A percentile compares a stretch with the other conserved stretches of the same genome.
phyloP scores from a whole-genome alignment of 2,797 vertebrate species.

The Podargus strigoides region DNA sequence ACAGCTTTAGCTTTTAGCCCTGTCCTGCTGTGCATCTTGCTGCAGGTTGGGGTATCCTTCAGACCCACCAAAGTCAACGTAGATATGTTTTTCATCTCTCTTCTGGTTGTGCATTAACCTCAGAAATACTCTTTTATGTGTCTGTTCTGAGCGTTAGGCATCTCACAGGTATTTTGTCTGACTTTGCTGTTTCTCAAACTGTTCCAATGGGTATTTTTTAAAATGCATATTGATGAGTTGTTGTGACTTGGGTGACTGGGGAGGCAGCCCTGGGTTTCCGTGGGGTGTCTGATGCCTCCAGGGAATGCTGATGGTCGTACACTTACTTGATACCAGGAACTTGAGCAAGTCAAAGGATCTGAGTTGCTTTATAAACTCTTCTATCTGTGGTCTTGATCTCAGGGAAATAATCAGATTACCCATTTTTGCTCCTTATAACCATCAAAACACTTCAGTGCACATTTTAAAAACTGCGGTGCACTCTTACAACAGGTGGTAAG shows the following conservation, averaged over 20 bases:
- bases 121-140: not conserved
- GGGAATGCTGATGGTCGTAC: accelerated
- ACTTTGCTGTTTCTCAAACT: not conserved
- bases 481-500: accelerated
- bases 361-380: not conserved
- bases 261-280: not conserved
- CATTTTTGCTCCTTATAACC: not conserved
- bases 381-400: not conserved
- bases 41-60: not conserved
- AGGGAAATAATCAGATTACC: not conserved
- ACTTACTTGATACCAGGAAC: not conserved
- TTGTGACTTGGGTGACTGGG: not conserved
- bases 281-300: not conserved
- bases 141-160: not conserved
- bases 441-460: accelerated
- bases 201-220: not conserved
- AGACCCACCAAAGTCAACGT: not conserved
- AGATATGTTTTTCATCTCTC: not conserved
- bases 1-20: not conserved
- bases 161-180: not conserved
- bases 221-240: accelerated
- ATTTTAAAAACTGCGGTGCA: accelerated
- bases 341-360: not conserved
- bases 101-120: not conserved
- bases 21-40: not conserved